Evolutionary conservation across 2,888 invertebrate genomes (phyloP), one percentile per base, ranked within the genome.

Genomic region (Melolontha melolontha): DNA sequence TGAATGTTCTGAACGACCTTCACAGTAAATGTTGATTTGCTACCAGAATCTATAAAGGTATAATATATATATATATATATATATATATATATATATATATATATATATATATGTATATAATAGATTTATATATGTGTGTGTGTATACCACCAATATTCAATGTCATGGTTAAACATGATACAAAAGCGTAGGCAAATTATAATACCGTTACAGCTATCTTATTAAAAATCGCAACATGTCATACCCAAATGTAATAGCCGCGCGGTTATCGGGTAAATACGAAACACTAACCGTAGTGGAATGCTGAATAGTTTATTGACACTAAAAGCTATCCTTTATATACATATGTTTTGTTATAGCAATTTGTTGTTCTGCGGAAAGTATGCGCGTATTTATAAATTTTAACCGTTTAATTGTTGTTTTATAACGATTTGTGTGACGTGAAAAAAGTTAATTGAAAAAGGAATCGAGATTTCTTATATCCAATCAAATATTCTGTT

Each of bases 1-100:
- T 81, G 79, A 81, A 81, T 72, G 81, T 75, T 80, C 81, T 79
- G 72, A 47, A 71, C 79, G 80, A 81, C 82, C 82, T 82, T 82
- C 81, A 75, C 80, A 80, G 77, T 80, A 78, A 75, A 69, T 70
- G 69, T 70, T 70, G 69, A 65, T 64, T n/a, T 14, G 29, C 57
- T 12, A 57, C 42, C 39, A 54, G 39, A 11, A 40, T 54, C 47
- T 16, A 34, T 29, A 59, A 41, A 57, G 42, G 57, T 57, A 41
- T 57, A 57, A 41, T 41, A 22, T 17, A 27, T 12, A 47, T 47
- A 22, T 49, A 49, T n/a, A 49, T 22, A 49, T 22, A 17, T 34
- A 34, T 34, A 34, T 34, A 34, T 34, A 34, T 34, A 34, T 10
- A 34, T 34, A 34, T 34, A 34, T 34, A 34, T 10, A 8, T 34